Evolutionary conservation across 2,797 vertebrate genomes (phyloP).

Genomic region (Malacoraja senta): DNA sequence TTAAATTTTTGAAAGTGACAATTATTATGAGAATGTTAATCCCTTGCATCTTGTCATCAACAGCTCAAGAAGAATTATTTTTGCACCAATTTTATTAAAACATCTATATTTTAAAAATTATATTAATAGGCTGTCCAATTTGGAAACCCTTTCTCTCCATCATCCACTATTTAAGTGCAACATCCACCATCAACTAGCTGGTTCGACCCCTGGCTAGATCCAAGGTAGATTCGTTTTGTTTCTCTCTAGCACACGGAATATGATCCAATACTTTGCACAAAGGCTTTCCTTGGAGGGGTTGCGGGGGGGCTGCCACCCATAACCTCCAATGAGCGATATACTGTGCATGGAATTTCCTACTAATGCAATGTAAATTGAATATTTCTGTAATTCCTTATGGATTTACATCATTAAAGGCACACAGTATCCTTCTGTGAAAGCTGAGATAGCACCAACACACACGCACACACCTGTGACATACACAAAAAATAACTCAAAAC

Average conservation of each 20-base stretch:
- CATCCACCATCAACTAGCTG: slow-evolving; percentile 6
- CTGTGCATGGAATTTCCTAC: slow-evolving; percentile 14
- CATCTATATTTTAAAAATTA: slow-evolving; percentile 25
- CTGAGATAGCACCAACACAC: slow-evolving; percentile 13
- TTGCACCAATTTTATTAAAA: slow-evolving; percentile 34
- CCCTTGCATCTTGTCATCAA: background rate
- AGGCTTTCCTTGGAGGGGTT: background rate
- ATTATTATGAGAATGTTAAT: background rate
- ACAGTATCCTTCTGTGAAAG: slow-evolving; percentile 19
- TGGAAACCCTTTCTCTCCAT: slow-evolving; percentile 13
- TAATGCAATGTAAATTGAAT: slow-evolving; percentile 7
- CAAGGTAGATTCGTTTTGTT: background rate
- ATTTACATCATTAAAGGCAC: slow-evolving; percentile 33
- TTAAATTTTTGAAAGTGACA: background rate
- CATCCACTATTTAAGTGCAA: slow-evolving; percentile 33
- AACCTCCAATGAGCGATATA: slow-evolving; percentile 10
- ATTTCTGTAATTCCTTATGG: slow-evolving; percentile 7
- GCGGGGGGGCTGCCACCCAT: background rate
- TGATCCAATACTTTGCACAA: slow-evolving; percentile 12
- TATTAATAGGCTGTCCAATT: slow-evolving; percentile 36
- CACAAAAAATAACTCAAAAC: background rate
- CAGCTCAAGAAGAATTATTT: background rate
- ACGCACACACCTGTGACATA: background rate
- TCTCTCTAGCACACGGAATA: background rate
- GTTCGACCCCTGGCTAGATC: slow-evolving; percentile 1